Percentiles rank a stretch among this genome's conserved stretches.
phyloP scores from a whole-genome alignment of 2,113 vertebrate species.

The Hyperopisus bebe region DNA sequence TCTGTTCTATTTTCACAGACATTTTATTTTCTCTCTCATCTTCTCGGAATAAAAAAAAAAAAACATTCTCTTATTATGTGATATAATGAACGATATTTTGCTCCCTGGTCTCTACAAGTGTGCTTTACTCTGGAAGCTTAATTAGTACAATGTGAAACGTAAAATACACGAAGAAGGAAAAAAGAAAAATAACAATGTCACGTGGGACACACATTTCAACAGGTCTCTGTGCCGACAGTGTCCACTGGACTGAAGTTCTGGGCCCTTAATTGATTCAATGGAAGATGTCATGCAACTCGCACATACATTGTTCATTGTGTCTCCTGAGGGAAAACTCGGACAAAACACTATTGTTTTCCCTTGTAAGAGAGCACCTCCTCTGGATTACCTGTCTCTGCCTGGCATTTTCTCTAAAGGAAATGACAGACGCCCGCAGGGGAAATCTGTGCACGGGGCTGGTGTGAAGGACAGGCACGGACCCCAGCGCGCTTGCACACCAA shows the following conservation, averaged over 20 bases:
- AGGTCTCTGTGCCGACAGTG: background rate
- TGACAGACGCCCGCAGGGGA: background rate
- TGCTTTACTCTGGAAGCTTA: background rate
- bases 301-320: background rate
- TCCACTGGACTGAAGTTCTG: background rate
- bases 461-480: background rate
- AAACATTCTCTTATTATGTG: background rate
- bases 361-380: background rate
- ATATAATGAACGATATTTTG: background rate
- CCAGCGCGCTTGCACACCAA: background rate
- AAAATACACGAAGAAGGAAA: background rate
- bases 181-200: background rate
- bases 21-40: constrained; percentile 1
- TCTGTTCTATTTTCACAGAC: constrained; percentile 38
- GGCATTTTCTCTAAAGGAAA: background rate
- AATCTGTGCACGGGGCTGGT: background rate
- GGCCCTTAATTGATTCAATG: background rate
- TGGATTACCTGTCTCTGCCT: background rate
- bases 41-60: background rate
- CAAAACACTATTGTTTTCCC: constrained; percentile 3
- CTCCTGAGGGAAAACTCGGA: background rate
- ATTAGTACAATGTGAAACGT: background rate
- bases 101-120: background rate
- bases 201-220: background rate
- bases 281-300: background rate